Percentiles rank a stretch among this genome's conserved stretches.
Conservation (phyloP, 2,113 vertebrate genomes). For the Oncorhynchus mykiss region DNA sequence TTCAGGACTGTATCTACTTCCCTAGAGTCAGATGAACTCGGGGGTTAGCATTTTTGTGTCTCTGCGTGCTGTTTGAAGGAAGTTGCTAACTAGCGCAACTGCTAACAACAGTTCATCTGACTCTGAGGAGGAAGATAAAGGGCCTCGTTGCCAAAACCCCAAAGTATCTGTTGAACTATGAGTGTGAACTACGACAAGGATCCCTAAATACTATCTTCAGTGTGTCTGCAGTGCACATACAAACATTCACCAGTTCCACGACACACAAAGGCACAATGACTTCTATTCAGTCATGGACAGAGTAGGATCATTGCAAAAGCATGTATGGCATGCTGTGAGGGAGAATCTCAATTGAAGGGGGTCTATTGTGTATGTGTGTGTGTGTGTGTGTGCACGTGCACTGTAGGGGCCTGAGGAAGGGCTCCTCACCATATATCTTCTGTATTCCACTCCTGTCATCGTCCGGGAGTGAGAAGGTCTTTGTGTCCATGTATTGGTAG, state of each 20-base stretch:
- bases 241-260: background rate
- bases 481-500: constrained; percentile 92
- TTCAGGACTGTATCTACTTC: no score
- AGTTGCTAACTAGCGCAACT: no score
- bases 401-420: background rate
- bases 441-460: constrained; percentile 92
- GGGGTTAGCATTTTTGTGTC: no score
- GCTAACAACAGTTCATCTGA: no score
- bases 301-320: constrained; percentile 31
- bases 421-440: constrained; percentile 86
- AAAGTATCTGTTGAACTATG: background rate
- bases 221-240: background rate
- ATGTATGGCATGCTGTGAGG: constrained; percentile 15
- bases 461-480: constrained; percentile 87
- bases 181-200: background rate
- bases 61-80: no score
- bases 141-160: no score
- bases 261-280: constrained; percentile 38
- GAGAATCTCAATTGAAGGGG: background rate
- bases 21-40: no score
- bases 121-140: no score
- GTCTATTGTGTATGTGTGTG: background rate
- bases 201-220: background rate
- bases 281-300: constrained; percentile 37
- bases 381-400: background rate